Percentiles rank a stretch among this genome's conserved stretches.
Conservation (phyloP, 35 echinoderm and acorn worm species). For the Chiridota heheva region DNA sequence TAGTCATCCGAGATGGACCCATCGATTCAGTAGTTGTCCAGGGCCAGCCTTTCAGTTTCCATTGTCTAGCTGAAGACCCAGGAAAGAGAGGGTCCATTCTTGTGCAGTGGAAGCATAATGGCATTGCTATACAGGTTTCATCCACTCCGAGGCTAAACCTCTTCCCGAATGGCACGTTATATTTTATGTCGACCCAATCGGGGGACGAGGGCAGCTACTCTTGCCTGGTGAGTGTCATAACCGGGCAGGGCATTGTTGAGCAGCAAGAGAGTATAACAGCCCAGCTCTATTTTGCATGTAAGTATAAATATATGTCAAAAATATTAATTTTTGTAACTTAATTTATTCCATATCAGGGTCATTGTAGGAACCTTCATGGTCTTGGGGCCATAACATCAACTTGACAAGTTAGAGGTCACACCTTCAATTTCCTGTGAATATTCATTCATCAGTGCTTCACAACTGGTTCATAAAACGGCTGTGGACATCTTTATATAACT, state of each 20-base stretch:
- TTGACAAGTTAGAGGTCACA: no score
- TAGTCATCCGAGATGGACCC: slow-evolving; percentile 79
- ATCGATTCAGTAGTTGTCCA: slow-evolving; percentile 54
- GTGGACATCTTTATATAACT: no score
- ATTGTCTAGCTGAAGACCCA: slow-evolving; percentile 66
- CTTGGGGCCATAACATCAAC: no score
- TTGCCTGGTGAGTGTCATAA: slow-evolving; percentile 53
- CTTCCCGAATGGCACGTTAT: slow-evolving; percentile 76
- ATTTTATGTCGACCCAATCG: slow-evolving; percentile 37
- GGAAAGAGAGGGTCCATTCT: slow-evolving; percentile 33
- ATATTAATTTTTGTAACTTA: no score
- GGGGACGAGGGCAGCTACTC: slow-evolving; percentile 81
- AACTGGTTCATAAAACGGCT: no score
- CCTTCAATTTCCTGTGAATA: no score
- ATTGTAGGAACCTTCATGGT: no score
- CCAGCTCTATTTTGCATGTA: slow-evolving; percentile 88
- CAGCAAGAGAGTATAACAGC: slow-evolving; percentile 63
- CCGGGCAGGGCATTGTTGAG: slow-evolving; percentile 3
- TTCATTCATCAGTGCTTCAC: no score
- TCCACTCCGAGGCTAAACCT: slow-evolving; percentile 16
- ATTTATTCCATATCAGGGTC: no score
- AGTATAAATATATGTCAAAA: slow-evolving; percentile 58
- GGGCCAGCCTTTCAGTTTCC: slow-evolving; percentile 55
- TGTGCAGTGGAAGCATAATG: slow-evolving; percentile 73
- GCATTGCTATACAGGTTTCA: background rate